Percentiles rank a stretch among this genome's conserved stretches.
These are phyloP conservation scores for Manis pentadactyla DNA, from an alignment of 2,797 vertebrate species.

Conservation along the genomic window DNA sequence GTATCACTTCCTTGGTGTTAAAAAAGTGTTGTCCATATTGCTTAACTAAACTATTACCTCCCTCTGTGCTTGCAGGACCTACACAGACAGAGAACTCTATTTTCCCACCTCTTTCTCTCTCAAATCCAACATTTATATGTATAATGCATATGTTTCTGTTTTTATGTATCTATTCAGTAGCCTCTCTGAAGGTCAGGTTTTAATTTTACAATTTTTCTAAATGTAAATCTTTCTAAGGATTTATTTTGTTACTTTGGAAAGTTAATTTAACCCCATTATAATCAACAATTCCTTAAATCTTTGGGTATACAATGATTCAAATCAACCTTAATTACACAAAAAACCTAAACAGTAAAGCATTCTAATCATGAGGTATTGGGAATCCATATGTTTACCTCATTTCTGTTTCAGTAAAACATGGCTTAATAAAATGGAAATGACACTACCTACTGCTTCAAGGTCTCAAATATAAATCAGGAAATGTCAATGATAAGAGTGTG, in stretches of 20 bases:
- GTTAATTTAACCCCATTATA: conserved; percentile 11
- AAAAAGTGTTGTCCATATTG: background rate
- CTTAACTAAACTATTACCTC: background rate
- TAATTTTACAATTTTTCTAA: conserved; percentile 19
- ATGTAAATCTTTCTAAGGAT: background rate
- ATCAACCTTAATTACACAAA: background rate
- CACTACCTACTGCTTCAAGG: background rate
- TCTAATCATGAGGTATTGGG: background rate
- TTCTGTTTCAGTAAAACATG: background rate
- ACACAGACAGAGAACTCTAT: background rate
- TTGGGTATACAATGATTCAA: background rate
- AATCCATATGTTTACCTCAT: background rate
- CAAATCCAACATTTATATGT: background rate
- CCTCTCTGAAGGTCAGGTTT: background rate
- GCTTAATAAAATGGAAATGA: background rate
- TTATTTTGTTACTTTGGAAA: conserved; percentile 9
- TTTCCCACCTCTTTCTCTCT: background rate
- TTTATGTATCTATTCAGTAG: background rate
- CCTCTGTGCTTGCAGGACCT: background rate
- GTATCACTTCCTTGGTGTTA: background rate
- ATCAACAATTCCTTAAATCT: background rate
- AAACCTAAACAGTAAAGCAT: background rate
- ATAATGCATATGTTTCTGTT: background rate
- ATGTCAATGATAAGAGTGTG: background rate
- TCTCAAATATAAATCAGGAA: conserved; percentile 2